Conservation (phyloP, 2,888 invertebrate species). For the Liopterus haemorrhoidalis region DNA sequence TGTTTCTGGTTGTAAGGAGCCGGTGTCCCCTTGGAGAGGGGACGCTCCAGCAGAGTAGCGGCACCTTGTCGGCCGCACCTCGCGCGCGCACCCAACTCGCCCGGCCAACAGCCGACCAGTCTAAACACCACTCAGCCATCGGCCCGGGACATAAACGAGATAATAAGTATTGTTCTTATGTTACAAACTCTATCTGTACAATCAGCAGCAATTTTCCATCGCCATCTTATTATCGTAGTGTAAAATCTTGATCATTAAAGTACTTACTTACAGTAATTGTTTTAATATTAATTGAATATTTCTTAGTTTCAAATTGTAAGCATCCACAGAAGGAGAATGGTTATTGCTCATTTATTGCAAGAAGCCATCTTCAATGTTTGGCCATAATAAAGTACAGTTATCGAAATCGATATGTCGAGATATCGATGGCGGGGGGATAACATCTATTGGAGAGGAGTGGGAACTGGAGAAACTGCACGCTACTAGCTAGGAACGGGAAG, state of each 20-base stretch:
- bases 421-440: not conserved
- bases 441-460: not conserved
- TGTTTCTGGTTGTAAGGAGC: constrained; percentile 46
- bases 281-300: constrained; percentile 43
- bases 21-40: constrained; percentile 49
- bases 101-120: no score
- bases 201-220: constrained; percentile 44
- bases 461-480: not conserved
- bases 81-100: no score
- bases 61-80: not conserved
- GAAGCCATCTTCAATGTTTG: constrained; percentile 40
- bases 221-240: constrained; percentile 44
- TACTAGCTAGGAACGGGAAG: constrained; percentile 1
- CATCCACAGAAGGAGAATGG: constrained; percentile 51
- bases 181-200: constrained; percentile 51
- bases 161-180: constrained; percentile 34
- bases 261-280: constrained; percentile 48
- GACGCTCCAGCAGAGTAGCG: not conserved
- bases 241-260: constrained; percentile 50
- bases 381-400: not conserved
- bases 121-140: constrained; percentile 13
- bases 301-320: constrained; percentile 49
- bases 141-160: constrained; percentile 40
- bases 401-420: constrained; percentile 1
- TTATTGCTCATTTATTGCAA: constrained; percentile 54